Evolutionary conservation across 2,888 invertebrate species (phyloP), one percentile per base, ranked within the genome.

Genomic region (Galeruca laticollis): DNA sequence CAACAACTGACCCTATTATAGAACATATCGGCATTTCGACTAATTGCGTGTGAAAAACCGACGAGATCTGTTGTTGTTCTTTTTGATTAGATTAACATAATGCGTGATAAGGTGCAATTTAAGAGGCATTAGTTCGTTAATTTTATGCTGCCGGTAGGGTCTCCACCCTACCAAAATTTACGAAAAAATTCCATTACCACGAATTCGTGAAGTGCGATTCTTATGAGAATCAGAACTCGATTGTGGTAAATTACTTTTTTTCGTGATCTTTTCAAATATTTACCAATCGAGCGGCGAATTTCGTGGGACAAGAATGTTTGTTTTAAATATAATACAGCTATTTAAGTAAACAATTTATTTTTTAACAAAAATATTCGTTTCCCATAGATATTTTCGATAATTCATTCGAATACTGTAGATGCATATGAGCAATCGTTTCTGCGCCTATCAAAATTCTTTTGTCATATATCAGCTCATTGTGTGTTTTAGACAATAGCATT

Each of bases 21-120:
- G 33, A 57, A 57, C 56, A 35, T 57, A 31, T 33, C 35, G 26
- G 35, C 35, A 35, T 57, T 57, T 31, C 18, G 11, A 35, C 40
- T 65, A 69, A 66, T 70, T 70, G 69, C 70, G 70, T 70, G 70
- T 62, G 70, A 70, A 47, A 47, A 15, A 51, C 70, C 56, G 26
- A 20, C 33, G 60, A 54, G 37, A 59, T 15, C 43, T 21, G 43
- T 20, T 54, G 2, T 9, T 69, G 33, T 11, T 60, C 60, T 62
- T 43, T 47, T 63, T 61, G 62, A 70, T 73, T 73, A 70, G 70
- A 73, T 73, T 73, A 73, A 57, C 73, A 73, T 73, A 71, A 73
- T 70, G 70, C 73, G 73, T 73, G 73, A 73, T 70, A 73, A 66
- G 62, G 62, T 66, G 65, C 70, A 73, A 73, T 73, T 73, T 73